These are phyloP conservation scores for Clytia hemisphaerica DNA, from an alignment of 30 jellyfish, hydroid and myxozoan genomes.

Conservation along the genomic window DNA sequence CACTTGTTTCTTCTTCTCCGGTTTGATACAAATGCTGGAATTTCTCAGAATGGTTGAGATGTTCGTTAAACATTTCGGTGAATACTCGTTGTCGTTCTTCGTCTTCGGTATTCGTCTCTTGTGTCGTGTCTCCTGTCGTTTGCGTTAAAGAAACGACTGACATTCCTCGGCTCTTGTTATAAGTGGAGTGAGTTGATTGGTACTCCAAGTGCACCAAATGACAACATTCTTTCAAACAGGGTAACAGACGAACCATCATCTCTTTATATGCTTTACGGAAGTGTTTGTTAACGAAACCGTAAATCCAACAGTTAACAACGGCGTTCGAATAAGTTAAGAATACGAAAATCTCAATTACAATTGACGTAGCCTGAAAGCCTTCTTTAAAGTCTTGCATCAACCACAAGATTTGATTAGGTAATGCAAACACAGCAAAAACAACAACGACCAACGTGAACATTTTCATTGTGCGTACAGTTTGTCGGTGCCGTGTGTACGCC, in stretches of 20 bases:
- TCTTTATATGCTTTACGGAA: constrained; percentile 36
- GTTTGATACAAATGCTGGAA: not conserved
- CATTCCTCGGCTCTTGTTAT: not conserved
- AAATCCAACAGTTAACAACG: constrained; percentile 36
- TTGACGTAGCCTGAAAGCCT: constrained; percentile 4
- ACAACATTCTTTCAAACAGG: not conserved
- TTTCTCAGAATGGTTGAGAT: not conserved
- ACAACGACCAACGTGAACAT: constrained; percentile 32
- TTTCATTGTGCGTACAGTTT: constrained; percentile 31
- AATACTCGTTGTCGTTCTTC: not conserved
- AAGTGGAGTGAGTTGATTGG: no score
- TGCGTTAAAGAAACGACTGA: not conserved
- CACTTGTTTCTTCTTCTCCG: not conserved
- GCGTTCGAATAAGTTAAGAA: constrained; percentile 28
- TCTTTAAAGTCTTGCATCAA: constrained; percentile 20
- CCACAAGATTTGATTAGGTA: constrained; percentile 42
- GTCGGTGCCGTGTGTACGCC: constrained; percentile 30
- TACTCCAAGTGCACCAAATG: no score
- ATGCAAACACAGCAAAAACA: constrained; percentile 36
- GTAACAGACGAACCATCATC: no score
- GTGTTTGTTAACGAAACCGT: constrained; percentile 24
- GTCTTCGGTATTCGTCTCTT: not conserved
- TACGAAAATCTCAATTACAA: not conserved
- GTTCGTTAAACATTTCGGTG: constrained; percentile 14
- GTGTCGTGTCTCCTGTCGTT: not conserved